phyloP scores from a whole-genome alignment of 2,113 vertebrate genomes.

The Axis porcinus region DNA sequence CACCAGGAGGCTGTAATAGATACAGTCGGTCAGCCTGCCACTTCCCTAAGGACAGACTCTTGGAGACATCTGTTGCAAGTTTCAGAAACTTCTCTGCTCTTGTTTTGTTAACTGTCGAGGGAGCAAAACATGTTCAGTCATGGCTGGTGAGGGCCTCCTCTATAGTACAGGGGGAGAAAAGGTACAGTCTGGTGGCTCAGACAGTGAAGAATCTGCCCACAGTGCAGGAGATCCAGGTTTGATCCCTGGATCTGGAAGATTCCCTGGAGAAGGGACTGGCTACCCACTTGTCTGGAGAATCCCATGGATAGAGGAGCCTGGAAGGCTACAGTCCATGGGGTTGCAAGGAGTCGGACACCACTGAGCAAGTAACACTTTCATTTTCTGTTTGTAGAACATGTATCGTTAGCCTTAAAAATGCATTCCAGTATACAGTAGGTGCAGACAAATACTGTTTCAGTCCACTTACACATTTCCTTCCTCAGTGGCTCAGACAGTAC shows the following conservation, averaged over 20 bases:
- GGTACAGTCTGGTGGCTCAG: background rate
- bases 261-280: background rate
- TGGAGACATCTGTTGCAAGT: no score
- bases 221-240: background rate
- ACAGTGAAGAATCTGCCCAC: background rate
- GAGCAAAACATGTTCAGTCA: background rate
- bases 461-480: background rate
- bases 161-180: background rate
- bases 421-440: background rate
- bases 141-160: background rate
- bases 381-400: background rate
- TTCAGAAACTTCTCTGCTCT: background rate
- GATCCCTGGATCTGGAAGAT: background rate
- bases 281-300: background rate
- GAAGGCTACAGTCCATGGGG: background rate
- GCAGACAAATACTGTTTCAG: background rate
- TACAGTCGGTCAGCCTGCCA: rapidly evolving
- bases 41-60: background rate
- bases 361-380: background rate
- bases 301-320: background rate
- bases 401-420: background rate
- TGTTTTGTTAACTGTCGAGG: background rate
- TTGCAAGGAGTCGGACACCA: background rate
- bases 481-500: background rate
- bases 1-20: background rate